Percentiles rank a stretch among this genome's conserved stretches.
Conservation (phyloP, 2,113 vertebrate genomes). For the Platichthys flesus region DNA sequence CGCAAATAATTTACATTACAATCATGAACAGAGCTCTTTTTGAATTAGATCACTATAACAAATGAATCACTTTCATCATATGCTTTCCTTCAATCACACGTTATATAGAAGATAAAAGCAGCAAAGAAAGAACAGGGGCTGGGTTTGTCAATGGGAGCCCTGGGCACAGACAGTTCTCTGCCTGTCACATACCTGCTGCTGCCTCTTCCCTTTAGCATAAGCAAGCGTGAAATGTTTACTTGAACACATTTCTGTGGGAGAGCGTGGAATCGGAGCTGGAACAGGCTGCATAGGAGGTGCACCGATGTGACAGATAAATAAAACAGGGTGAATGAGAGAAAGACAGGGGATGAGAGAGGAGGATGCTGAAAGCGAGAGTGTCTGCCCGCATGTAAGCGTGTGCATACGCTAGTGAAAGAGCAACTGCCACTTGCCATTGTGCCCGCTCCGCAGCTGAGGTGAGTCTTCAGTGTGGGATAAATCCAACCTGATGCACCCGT, state of each 20-base stretch:
- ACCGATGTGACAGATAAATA: constrained; percentile 80
- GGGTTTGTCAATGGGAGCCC: constrained; percentile 53
- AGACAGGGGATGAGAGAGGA: constrained; percentile 49
- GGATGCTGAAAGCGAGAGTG: constrained; percentile 31
- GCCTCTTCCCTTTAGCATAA: constrained; percentile 82
- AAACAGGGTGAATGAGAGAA: constrained; percentile 70
- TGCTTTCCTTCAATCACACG: constrained; percentile 40
- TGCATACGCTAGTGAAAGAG: constrained; percentile 40
- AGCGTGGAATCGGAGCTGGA: constrained; percentile 80
- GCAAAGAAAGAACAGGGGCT: constrained; percentile 42
- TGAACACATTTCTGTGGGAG: constrained; percentile 77
- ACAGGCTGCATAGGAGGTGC: constrained; percentile 73
- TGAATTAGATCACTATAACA: constrained; percentile 49
- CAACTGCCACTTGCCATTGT: constrained; percentile 76
- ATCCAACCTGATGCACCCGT: constrained; percentile 73
- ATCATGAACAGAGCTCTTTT: constrained; percentile 40
- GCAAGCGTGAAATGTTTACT: constrained; percentile 84
- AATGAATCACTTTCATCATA: constrained; percentile 54
- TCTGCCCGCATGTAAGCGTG: neutral
- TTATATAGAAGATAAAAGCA: constrained; percentile 58
- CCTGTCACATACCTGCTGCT: constrained; percentile 81
- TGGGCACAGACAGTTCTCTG: constrained; percentile 73
- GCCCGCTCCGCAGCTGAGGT: constrained; percentile 62
- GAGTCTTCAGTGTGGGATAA: constrained; percentile 73
- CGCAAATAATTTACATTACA: constrained; percentile 65